A percentile compares a stretch with the other conserved stretches of the same genome.
phyloP scores from a whole-genome alignment of 2,113 vertebrate genomes.

The Bufo bufo region DNA sequence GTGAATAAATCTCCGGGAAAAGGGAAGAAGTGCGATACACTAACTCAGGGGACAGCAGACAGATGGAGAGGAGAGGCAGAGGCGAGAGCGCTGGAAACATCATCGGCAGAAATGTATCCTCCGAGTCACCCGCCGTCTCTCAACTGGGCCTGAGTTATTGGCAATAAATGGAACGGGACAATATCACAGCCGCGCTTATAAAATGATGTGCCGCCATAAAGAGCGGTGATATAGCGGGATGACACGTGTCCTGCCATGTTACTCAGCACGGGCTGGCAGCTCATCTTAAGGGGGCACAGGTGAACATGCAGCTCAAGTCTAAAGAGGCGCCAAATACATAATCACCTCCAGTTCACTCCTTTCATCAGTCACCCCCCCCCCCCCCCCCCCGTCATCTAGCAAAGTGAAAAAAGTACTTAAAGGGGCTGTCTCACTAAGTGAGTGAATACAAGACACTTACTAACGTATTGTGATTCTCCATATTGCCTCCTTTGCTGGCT shows the following conservation, averaged over 20 bases:
- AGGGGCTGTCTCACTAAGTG: too few relatives aligned
- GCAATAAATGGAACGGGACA: constrained; percentile 15
- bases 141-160: neutral
- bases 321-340: too few relatives aligned
- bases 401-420: too few relatives aligned
- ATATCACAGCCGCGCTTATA: neutral
- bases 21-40: constrained; percentile 61
- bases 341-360: too few relatives aligned
- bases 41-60: constrained; percentile 66
- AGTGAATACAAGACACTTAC: too few relatives aligned
- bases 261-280: too few relatives aligned
- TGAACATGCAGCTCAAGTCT: too few relatives aligned
- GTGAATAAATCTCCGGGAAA: constrained; percentile 66
- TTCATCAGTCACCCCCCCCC: too few relatives aligned
- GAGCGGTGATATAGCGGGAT: neutral
- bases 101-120: neutral
- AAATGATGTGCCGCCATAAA: neutral
- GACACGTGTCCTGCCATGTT: neutral
- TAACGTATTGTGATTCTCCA: too few relatives aligned
- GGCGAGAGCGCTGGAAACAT: neutral
- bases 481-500: too few relatives aligned
- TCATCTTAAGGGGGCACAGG: too few relatives aligned
- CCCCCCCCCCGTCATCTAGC: too few relatives aligned
- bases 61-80: constrained; percentile 53
- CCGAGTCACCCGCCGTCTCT: neutral